Base-by-base conservation (phyloP, 1,140 invertebrate genomes). In the Zaprionus nigranus region DNA sequence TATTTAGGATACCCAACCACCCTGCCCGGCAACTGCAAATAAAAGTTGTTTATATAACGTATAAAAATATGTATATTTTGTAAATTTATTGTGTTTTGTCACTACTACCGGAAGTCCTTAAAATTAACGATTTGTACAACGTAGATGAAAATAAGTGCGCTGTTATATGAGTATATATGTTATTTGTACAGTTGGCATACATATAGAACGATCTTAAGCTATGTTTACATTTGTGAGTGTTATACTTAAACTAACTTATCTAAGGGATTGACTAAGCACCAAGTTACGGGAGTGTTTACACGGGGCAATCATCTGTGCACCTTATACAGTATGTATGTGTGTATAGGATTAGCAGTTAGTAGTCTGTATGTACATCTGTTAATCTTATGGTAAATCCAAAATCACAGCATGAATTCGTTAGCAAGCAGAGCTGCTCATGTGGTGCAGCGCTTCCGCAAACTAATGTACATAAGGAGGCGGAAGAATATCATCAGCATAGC, bases 401-500 rank as follows among this genome's bases (percentile, higher is more conserved):
- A 82, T 90, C 85, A 90, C 85, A 90, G 85, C 79, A 80, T 75
- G 73, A 63, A 79, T 56, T 79, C 75, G 81, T 51, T 38, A 13
- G 40, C 36, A 13, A 17, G 22, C 2, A 20, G 5, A 34, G 24
- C 34, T 38, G 22, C 30, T 94, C 93, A 95, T 66, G 94, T 94
- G 5, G 93, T 90, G 82, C 94, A 94, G 40, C 94, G 91, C 85
- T 93, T 93, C 62, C 93, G 93, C 20, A 95, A 90, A 54, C 94
- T 94, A 20, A 94, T 92, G 83, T 93, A 95, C 84, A 94, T 93
- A 6, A 94, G 68, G 9, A 93, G 92, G 70, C 94, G 92, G 68
- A 94, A 94, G 24, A 94, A 81, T 7, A 94, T 51, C 93, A 95
- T 93, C 17, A 94, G 92, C 34, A 83, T 75, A 12, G 94, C 65